phyloP scores from a whole-genome alignment of 2,113 vertebrate species.

The Collichthys lucidus region DNA sequence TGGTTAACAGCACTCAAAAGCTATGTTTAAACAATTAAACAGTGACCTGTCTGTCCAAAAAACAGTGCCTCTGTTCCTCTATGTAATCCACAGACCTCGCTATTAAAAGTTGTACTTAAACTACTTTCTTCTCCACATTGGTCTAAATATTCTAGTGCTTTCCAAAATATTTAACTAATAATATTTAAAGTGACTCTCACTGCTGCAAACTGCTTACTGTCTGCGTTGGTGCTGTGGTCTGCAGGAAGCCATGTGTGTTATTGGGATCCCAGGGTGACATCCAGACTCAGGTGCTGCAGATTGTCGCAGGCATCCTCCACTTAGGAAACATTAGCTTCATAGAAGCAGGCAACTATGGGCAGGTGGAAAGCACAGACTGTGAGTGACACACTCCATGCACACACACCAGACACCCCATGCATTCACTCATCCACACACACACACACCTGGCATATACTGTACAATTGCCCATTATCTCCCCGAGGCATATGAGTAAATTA shows the following conservation, averaged over 20 bases:
- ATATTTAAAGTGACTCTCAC: not conserved
- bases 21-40: not conserved
- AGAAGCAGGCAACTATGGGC: conserved; percentile 94
- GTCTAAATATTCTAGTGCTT: not conserved
- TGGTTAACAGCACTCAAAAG: not conserved
- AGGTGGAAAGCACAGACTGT: conserved; percentile 92
- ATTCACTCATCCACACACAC: conserved; percentile 13
- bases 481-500: conserved; percentile 26
- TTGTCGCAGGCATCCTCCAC: conserved; percentile 93
- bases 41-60: not conserved
- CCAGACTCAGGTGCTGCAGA: conserved; percentile 92
- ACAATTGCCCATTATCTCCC: not conserved
- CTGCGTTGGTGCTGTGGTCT: conserved; percentile 3
- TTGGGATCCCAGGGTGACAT: conserved; percentile 86
- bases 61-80: not conserved
- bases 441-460: not conserved
- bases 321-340: conserved; percentile 94
- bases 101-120: not conserved
- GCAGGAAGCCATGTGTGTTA: conserved; percentile 96
- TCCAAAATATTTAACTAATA: not conserved
- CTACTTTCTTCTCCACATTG: not conserved
- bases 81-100: not conserved
- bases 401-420: conserved; percentile 17
- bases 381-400: conserved; percentile 78
- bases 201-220: not conserved